Evolutionary conservation across 2,888 invertebrate species (phyloP).

Genomic region (Tenthredo scrophulariae): DNA sequence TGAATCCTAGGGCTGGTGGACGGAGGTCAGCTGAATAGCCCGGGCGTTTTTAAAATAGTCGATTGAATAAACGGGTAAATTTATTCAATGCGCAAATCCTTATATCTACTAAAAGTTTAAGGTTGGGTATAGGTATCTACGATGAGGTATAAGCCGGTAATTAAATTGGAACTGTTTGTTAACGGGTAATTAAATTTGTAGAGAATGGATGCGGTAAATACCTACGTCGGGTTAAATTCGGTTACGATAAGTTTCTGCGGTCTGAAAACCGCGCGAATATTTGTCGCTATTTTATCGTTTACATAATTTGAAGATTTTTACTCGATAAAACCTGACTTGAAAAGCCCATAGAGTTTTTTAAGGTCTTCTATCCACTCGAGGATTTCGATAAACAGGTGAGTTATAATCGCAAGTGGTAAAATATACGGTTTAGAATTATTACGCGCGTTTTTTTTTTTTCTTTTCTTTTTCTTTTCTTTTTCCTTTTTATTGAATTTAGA

Average conservation of each 20-base stretch:
- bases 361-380: not conserved
- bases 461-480: too few species aligned
- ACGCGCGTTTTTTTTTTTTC: not conserved
- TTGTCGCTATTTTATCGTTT: not conserved
- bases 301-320: not conserved
- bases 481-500: not conserved
- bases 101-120: not conserved
- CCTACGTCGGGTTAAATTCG: not conserved
- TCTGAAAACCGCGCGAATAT: not conserved
- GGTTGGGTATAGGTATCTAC: not conserved
- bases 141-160: not conserved
- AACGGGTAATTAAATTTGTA: not conserved
- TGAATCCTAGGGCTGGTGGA: not conserved
- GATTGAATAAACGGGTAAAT: not conserved
- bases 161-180: not conserved
- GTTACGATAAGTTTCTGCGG: not conserved
- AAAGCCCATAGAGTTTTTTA: not conserved
- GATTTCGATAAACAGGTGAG: not conserved
- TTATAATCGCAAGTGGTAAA: not conserved
- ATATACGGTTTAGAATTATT: not conserved
- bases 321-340: not conserved
- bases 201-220: conserved; percentile 2
- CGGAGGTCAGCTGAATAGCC: not conserved
- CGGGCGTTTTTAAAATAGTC: not conserved
- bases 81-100: not conserved